A percentile compares a stretch with the other conserved stretches of the same genome.
Evolutionary conservation across 2,888 invertebrate genomes (phyloP).

Genomic region (Eristalis intricaria): DNA sequence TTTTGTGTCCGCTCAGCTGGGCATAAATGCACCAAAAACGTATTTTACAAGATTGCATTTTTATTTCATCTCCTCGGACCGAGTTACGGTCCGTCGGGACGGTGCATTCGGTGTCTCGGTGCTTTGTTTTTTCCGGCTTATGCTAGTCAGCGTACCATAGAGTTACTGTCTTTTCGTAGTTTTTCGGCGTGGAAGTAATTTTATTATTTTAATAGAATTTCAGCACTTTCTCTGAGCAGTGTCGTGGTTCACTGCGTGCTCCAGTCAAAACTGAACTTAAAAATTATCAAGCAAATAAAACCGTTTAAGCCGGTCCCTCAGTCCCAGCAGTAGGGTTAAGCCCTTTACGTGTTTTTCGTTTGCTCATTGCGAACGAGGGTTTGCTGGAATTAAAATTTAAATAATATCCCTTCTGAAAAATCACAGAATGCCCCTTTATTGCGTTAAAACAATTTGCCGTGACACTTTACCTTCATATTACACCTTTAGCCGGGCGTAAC

Average conservation of each 20-base stretch:
- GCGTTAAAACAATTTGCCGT: slow-evolving; percentile 70
- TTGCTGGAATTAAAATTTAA: slow-evolving; percentile 62
- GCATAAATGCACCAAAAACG: slow-evolving; percentile 57
- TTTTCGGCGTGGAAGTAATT: slow-evolving; percentile 67
- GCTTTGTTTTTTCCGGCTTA: background rate
- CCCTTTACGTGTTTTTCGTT: slow-evolving; percentile 11
- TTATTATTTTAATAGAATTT: slow-evolving; percentile 67
- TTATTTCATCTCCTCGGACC: slow-evolving; percentile 28
- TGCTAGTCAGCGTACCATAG: slow-evolving; percentile 19
- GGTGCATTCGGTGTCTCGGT: slow-evolving; percentile 1
- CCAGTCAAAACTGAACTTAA: slow-evolving; percentile 38
- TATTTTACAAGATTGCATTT: slow-evolving; percentile 58
- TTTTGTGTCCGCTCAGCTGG: slow-evolving; percentile 60
- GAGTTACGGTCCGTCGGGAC: background rate
- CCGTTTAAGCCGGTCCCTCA: slow-evolving; percentile 45
- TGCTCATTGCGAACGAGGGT: slow-evolving; percentile 7
- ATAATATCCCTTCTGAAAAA: slow-evolving; percentile 54
- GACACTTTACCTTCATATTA: slow-evolving; percentile 61
- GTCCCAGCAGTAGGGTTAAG: slow-evolving; percentile 14
- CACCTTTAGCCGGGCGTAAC: slow-evolving; percentile 50
- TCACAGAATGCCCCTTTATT: slow-evolving; percentile 65
- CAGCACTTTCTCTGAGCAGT: slow-evolving; percentile 41
- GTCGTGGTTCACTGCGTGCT: slow-evolving; percentile 56
- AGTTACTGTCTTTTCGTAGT: slow-evolving; percentile 59
- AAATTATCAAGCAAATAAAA: slow-evolving; percentile 49